Conservation (phyloP, 2,888 invertebrate genomes). For the Nemotelus nigrinus region DNA sequence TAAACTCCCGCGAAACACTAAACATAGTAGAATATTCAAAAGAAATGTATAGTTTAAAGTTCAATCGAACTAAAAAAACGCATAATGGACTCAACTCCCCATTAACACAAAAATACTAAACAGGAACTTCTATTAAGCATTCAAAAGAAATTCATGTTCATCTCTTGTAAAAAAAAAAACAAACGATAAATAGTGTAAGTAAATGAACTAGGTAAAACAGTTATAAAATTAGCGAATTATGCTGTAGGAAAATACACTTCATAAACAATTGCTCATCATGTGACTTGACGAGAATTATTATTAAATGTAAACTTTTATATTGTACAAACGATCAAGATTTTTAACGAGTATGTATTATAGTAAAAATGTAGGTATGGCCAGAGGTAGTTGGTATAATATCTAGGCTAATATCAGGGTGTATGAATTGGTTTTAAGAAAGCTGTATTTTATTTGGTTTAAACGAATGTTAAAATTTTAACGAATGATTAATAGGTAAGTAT, state of each 20-base stretch:
- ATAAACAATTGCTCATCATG: slow-evolving; percentile 39
- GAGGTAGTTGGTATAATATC: background rate
- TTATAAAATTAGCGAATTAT: slow-evolving; percentile 19
- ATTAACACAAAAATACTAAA: slow-evolving; percentile 18
- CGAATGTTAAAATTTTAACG: too few species aligned
- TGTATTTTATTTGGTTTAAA: background rate
- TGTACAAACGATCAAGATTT: slow-evolving; percentile 49
- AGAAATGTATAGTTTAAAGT: slow-evolving; percentile 24
- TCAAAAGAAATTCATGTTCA: slow-evolving; percentile 20
- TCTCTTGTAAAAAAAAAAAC: slow-evolving; percentile 12
- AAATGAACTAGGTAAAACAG: slow-evolving; percentile 24
- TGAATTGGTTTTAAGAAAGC: slow-evolving; percentile 19
- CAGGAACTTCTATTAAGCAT: background rate
- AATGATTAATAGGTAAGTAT: too few species aligned
- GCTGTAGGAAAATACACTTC: slow-evolving; percentile 18
- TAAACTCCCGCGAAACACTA: background rate
- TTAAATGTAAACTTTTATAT: slow-evolving; percentile 48
- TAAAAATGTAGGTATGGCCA: background rate
- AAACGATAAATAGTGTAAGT: slow-evolving; percentile 12
- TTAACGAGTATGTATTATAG: slow-evolving; percentile 41
- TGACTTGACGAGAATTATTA: slow-evolving; percentile 41
- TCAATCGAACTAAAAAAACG: slow-evolving; percentile 6
- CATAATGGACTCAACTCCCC: background rate
- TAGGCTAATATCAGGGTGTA: slow-evolving; percentile 34
- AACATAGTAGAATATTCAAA: background rate